phyloP scores from a whole-genome alignment of 2,113 vertebrate genomes.

The Corydoras sp. region DNA sequence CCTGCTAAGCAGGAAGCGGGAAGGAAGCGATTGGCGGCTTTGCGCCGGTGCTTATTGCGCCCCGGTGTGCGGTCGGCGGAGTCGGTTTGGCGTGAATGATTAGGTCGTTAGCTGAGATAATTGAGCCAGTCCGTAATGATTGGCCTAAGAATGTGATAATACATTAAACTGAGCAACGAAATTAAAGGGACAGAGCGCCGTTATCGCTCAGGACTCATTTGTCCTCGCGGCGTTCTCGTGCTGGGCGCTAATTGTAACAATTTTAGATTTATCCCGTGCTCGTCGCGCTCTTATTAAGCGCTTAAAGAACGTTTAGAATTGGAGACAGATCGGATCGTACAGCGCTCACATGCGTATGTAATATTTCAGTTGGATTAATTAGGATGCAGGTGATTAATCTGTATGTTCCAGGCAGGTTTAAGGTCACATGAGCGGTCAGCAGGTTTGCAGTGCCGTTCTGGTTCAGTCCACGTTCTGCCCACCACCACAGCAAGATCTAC shows the following conservation, averaged over 20 bases:
- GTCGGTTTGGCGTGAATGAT: conserved; percentile 28
- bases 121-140: conserved; percentile 30
- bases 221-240: conserved; percentile 10
- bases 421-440: no score
- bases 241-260: conserved; percentile 13
- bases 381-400: no score
- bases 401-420: no score
- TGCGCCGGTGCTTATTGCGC: conserved; percentile 2
- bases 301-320: no score
- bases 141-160: conserved; percentile 28
- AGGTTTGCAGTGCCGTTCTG: no score
- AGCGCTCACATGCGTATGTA: no score
- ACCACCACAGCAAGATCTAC: no score
- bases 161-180: conserved; percentile 30
- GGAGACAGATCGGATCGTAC: no score
- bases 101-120: conserved; percentile 39
- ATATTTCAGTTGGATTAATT: no score
- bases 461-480: no score
- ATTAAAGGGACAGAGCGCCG: background rate
- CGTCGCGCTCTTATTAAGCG: no score
- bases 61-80: background rate
- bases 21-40: conserved; percentile 1
- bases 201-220: conserved; percentile 16
- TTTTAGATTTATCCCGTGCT: background rate
- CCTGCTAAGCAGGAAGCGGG: conserved; percentile 3